These are phyloP conservation scores for Oxytorus armatus DNA, from an alignment of 2,888 invertebrate genomes.

Conservation along the genomic window DNA sequence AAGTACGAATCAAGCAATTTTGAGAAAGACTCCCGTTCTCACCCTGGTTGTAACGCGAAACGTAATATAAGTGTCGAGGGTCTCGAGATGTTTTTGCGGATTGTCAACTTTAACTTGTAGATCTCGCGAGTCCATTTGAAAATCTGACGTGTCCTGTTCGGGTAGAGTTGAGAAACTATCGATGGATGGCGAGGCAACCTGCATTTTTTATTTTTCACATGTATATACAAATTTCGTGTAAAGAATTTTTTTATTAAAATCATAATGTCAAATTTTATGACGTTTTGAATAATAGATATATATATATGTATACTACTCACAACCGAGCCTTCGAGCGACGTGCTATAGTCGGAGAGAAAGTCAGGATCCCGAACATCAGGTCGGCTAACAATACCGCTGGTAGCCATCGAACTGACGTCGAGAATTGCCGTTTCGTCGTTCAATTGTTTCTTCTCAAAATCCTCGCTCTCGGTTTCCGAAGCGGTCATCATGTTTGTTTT, in stretches of 20 bases:
- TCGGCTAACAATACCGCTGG: constrained; percentile 75
- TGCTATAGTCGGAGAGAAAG: constrained; percentile 81
- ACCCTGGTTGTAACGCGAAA: constrained; percentile 89
- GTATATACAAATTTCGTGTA: background rate
- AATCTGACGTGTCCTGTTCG: constrained; percentile 86
- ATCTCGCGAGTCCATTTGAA: constrained; percentile 86
- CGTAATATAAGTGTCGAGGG: constrained; percentile 90
- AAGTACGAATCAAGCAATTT: too few relatives aligned
- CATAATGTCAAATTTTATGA: background rate
- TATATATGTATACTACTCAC: constrained; percentile 71
- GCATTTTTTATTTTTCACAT: constrained; percentile 50
- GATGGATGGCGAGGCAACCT: constrained; percentile 87
- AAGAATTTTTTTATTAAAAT: background rate
- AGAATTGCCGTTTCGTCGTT: constrained; percentile 78
- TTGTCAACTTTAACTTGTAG: constrained; percentile 89
- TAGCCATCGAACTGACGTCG: constrained; percentile 80
- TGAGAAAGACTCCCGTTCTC: constrained; percentile 64
- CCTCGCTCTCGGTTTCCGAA: constrained; percentile 77
- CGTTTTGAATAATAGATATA: background rate
- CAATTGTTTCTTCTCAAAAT: constrained; percentile 71
- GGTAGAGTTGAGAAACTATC: constrained; percentile 87
- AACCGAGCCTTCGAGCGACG: constrained; percentile 82
- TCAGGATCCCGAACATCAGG: constrained; percentile 79
- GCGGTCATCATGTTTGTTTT: constrained; percentile 81
- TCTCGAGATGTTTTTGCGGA: constrained; percentile 90